These are phyloP conservation scores for Aspidapion aeneum DNA, from an alignment of 2,888 invertebrate species.

Conservation along the genomic window DNA sequence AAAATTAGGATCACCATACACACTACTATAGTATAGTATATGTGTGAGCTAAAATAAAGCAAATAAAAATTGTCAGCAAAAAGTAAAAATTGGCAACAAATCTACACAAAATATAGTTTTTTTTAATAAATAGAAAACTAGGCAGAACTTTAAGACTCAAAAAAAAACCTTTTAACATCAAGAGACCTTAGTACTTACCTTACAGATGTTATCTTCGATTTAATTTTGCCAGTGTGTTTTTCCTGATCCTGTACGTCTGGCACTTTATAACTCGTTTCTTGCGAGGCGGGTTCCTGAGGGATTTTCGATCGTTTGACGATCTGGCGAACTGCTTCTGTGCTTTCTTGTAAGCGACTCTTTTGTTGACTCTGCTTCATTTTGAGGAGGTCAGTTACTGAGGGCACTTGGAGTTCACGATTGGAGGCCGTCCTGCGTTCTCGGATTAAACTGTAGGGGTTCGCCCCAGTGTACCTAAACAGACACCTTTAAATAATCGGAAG, in stretches of 20 bases:
- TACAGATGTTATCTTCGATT: slow-evolving; percentile 41
- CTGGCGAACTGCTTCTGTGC: slow-evolving; percentile 59
- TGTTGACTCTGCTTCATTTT: slow-evolving; percentile 51
- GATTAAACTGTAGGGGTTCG: slow-evolving; percentile 38
- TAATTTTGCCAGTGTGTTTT: slow-evolving; percentile 49
- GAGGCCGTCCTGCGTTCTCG: slow-evolving; percentile 33
- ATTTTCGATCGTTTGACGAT: slow-evolving; percentile 55
- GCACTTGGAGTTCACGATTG: slow-evolving; percentile 55
- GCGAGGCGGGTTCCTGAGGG: slow-evolving; percentile 36
- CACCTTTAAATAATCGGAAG: too few relatives aligned
- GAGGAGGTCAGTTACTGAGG: slow-evolving; percentile 60
- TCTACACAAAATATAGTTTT: too few relatives aligned
- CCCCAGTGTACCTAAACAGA: slow-evolving; percentile 36
- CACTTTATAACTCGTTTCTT: slow-evolving; percentile 38
- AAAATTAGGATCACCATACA: too few relatives aligned
- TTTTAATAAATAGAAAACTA: too few relatives aligned
- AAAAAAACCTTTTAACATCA: too few relatives aligned
- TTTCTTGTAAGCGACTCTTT: slow-evolving; percentile 56
- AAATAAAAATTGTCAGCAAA: too few relatives aligned
- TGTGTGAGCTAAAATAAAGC: too few relatives aligned
- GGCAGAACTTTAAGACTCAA: too few relatives aligned
- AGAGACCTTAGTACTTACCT: slow-evolving; percentile 31
- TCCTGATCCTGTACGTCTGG: slow-evolving; percentile 31
- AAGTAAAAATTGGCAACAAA: too few relatives aligned
- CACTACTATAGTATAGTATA: too few relatives aligned